These are phyloP conservation scores for Umimayanthus chanpuru DNA, from an alignment of 92 coral and sea anemone genomes.

Conservation along the genomic window DNA sequence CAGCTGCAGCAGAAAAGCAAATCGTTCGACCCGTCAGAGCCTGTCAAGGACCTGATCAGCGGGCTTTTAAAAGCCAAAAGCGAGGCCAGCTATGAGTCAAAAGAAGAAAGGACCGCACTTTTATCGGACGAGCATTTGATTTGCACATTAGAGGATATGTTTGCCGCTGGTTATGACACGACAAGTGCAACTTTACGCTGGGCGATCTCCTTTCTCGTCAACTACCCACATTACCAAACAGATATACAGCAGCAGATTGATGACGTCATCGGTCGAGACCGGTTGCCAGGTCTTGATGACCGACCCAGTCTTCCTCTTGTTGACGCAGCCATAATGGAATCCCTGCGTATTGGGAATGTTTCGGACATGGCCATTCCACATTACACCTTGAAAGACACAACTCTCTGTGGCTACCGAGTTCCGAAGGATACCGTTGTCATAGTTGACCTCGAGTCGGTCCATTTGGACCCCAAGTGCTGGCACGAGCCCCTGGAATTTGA, in stretches of 20 bases:
- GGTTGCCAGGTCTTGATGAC: conserved; percentile 37
- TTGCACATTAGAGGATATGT: conserved; percentile 46
- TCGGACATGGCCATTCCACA: conserved; percentile 43
- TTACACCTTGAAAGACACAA: conserved; percentile 38
- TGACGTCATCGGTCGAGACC: conserved; percentile 41
- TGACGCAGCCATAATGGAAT: conserved; percentile 35
- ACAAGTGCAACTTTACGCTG: conserved; percentile 23
- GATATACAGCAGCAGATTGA: conserved; percentile 42
- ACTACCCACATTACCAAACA: conserved; percentile 31
- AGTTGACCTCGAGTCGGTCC: conserved; percentile 22
- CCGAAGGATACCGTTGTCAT: conserved; percentile 42
- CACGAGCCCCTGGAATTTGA: conserved; percentile 24
- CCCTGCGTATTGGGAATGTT: conserved; percentile 42
- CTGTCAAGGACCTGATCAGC: conserved; percentile 2
- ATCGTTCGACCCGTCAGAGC: conserved; percentile 26
- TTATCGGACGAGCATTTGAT: too few relatives aligned
- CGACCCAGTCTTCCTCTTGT: conserved; percentile 44
- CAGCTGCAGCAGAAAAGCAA: not conserved
- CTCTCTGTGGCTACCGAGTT: too few relatives aligned
- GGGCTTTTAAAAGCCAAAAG: conserved; percentile 32
- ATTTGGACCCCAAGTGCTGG: conserved; percentile 35
- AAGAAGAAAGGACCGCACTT: conserved; percentile 8
- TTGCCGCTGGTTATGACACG: conserved; percentile 49
- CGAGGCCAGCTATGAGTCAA: conserved; percentile 31
- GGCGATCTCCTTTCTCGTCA: conserved; percentile 25